Base-by-base conservation (phyloP, 2,888 invertebrate species). In the Parnassius mnemosyne region DNA sequence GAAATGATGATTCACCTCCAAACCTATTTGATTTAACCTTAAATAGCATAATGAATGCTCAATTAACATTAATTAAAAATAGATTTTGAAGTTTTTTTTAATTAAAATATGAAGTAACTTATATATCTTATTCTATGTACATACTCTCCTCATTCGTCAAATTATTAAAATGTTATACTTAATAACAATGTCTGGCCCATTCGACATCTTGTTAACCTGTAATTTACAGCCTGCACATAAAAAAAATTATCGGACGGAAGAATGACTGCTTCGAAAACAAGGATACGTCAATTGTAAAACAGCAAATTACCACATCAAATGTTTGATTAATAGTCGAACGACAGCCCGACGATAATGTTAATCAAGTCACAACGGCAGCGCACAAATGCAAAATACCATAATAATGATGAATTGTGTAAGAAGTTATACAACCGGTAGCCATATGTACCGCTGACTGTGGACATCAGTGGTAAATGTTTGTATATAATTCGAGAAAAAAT, bases 391-490 rank as follows among this genome's bases (percentile, higher is more conserved):
- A 81, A 81, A 76, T 69, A 74, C 68, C 67, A 73, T 79, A 76
- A 80, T 79, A 2, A 13, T 46, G 34, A 34, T 34, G 34, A 34
- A 34, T 34, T 49, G 13, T 76, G 65, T 64, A 67, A 69, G 69
- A 66, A 71, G 73, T 85, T 85, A 82, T 77, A 79, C 80, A 86
- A 87, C 76, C 71, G 66, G 71, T 74, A 81, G 87, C 85, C 83
- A 83, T 73, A n/a, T 44, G n/a, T 16, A 16, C 49, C 44, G 47
- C 20, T 49, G 34, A 34, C 34, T 34, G 34, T 20, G 20, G 20
- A 3, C 5, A 34, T 34, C 34, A 34, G 34, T 34, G 7, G 34
- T 34, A 34, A 34, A 34, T 5, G 7, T 34, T 20, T 20, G 20
- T 20, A 20, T 2, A 20, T 20, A 34, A 34, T 34, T 34, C 34